Conservation (phyloP, 2,888 invertebrate genomes). For the Thysanoteuthis rhombus region DNA sequence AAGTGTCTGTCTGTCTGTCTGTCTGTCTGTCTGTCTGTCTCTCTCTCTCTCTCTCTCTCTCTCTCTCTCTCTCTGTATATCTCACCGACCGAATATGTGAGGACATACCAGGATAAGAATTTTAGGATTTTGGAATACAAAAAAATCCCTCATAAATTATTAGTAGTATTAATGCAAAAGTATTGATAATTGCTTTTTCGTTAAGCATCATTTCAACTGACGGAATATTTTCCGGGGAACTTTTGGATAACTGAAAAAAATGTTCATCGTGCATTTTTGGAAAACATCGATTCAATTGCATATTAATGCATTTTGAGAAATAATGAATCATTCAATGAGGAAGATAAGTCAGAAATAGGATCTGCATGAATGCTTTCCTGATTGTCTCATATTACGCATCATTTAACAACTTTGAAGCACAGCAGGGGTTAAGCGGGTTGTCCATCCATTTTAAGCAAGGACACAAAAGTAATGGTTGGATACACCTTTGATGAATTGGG, state of each 20-base stretch:
- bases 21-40: too few species aligned
- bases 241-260: not conserved
- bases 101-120: too few species aligned
- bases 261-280: not conserved
- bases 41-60: too few species aligned
- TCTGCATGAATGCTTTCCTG: not conserved
- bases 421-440: not conserved
- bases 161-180: too few species aligned
- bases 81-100: too few species aligned
- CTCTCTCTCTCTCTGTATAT: too few species aligned
- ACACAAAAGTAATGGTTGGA: not conserved
- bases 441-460: not conserved
- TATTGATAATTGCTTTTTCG: too few species aligned
- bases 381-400: not conserved
- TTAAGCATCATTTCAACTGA: too few species aligned
- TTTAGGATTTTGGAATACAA: too few species aligned
- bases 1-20: too few species aligned
- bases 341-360: not conserved
- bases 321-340: not conserved
- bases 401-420: not conserved
- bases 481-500: not conserved
- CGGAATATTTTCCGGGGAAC: not conserved
- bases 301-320: not conserved
- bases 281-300: not conserved
- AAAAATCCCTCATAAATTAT: too few species aligned